Percentiles rank a stretch among this genome's conserved stretches.
phyloP scores from a whole-genome alignment of 2,113 vertebrate species.

The Sporophila hypoxantha region DNA sequence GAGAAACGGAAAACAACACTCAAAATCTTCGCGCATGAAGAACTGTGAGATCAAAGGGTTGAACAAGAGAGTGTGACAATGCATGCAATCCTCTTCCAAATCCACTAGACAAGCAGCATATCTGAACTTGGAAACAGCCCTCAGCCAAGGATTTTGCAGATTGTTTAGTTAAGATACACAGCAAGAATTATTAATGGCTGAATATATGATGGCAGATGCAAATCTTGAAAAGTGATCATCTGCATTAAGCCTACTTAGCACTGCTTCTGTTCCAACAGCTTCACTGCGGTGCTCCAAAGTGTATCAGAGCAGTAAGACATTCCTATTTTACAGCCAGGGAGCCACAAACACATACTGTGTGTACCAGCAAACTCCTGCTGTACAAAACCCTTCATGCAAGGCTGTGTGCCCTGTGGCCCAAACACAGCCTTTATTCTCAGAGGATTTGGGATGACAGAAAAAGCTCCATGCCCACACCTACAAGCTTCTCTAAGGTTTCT shows the following conservation, averaged over 20 bases:
- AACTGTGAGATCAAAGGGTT: neutral
- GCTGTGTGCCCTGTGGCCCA: neutral
- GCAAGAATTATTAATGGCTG: constrained; percentile 12
- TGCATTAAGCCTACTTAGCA: neutral
- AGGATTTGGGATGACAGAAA: neutral
- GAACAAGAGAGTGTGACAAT: neutral
- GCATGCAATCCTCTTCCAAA: neutral
- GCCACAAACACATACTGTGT: neutral
- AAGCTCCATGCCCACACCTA: neutral
- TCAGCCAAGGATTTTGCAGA: neutral
- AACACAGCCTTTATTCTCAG: neutral
- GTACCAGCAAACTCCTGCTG: neutral
- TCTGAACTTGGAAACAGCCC: neutral
- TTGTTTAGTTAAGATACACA: neutral
- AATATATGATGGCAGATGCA: neutral
- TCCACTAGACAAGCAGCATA: neutral
- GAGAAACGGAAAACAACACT: neutral
- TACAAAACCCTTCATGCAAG: neutral
- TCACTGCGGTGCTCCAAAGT: neutral
- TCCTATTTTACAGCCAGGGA: neutral
- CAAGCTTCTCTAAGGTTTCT: neutral
- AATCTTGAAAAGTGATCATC: neutral
- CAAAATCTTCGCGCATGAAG: neutral
- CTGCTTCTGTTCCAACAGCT: neutral
- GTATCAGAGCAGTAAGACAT: neutral